Evolutionary conservation across 2,888 invertebrate genomes (phyloP).

Genomic region (Diaprepes abbreviatus): DNA sequence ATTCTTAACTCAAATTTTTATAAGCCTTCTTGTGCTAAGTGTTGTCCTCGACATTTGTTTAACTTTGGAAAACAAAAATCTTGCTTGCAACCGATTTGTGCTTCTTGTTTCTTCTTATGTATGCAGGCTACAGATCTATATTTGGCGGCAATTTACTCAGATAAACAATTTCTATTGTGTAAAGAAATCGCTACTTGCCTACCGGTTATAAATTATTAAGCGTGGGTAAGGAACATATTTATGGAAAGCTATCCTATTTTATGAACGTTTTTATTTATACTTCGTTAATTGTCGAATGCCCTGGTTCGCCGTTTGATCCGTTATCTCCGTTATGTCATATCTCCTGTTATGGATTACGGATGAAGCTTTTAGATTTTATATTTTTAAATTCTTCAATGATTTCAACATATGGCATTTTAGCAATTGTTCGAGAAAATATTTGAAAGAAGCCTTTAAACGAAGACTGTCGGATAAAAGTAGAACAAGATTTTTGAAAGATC

Average conservation of each 20-base stretch:
- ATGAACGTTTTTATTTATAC: background rate
- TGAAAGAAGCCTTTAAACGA: too few species aligned
- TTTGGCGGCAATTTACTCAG: slow-evolving; percentile 29
- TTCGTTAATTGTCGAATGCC: slow-evolving; percentile 3
- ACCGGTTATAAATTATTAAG: slow-evolving; percentile 14
- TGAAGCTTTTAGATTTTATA: too few species aligned
- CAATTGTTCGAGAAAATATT: too few species aligned
- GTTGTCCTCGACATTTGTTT: slow-evolving; percentile 42
- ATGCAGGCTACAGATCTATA: slow-evolving; percentile 23
- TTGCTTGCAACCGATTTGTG: slow-evolving; percentile 33
- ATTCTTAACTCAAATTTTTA: slow-evolving; percentile 44
- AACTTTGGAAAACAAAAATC: slow-evolving; percentile 32
- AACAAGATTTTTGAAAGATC: too few species aligned
- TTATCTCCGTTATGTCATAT: too few species aligned
- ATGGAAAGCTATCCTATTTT: background rate
- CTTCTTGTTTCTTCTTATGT: slow-evolving; percentile 19
- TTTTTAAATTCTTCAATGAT: too few species aligned
- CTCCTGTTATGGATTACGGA: too few species aligned
- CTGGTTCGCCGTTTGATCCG: background rate
- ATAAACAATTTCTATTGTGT: slow-evolving; percentile 35
- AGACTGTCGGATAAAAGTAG: too few species aligned
- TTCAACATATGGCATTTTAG: too few species aligned
- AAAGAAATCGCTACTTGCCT: slow-evolving; percentile 25
- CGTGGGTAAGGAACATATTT: slow-evolving; percentile 27
- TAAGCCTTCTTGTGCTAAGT: slow-evolving; percentile 42